Evolutionary conservation across 2,888 invertebrate genomes (phyloP).

Genomic region (Gastracanthus pulcherrimus): DNA sequence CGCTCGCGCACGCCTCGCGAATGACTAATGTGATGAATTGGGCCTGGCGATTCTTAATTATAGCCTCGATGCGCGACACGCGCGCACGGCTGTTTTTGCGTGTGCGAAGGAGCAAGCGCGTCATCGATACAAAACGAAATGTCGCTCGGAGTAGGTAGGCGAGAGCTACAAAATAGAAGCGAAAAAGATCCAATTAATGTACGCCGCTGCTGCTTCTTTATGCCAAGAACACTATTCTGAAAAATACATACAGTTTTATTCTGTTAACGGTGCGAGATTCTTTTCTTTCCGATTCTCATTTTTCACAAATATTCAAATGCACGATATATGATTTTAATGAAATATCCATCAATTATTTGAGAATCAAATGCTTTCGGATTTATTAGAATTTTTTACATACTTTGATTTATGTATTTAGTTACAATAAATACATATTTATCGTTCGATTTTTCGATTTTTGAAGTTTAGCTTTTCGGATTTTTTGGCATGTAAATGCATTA

Average conservation of each 20-base stretch:
- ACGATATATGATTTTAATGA: not conserved
- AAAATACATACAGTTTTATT: not conserved
- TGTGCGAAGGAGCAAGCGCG: too few species aligned
- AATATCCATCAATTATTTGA: not conserved
- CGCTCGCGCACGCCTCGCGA: not conserved
- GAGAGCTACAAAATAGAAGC: not conserved
- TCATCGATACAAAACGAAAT: constrained; percentile 9
- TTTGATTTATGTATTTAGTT: too few species aligned
- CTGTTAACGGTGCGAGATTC: not conserved
- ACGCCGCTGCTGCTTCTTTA: not conserved
- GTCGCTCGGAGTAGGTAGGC: not conserved
- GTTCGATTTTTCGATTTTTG: too few species aligned
- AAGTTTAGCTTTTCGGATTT: too few species aligned
- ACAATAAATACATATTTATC: too few species aligned
- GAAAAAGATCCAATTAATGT: not conserved
- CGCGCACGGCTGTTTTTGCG: not conserved
- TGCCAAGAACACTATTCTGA: constrained; percentile 15
- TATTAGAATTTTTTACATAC: too few species aligned
- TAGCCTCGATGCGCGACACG: not conserved
- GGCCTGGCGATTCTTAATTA: constrained; percentile 31
- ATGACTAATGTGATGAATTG: constrained; percentile 32
- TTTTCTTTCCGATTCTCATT: not conserved
- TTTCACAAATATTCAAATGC: too few species aligned
- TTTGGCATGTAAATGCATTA: too few species aligned
- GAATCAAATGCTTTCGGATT: too few species aligned